Evolutionary conservation across 2,113 vertebrate species (phyloP).

Genomic region (Salvator merianae): DNA sequence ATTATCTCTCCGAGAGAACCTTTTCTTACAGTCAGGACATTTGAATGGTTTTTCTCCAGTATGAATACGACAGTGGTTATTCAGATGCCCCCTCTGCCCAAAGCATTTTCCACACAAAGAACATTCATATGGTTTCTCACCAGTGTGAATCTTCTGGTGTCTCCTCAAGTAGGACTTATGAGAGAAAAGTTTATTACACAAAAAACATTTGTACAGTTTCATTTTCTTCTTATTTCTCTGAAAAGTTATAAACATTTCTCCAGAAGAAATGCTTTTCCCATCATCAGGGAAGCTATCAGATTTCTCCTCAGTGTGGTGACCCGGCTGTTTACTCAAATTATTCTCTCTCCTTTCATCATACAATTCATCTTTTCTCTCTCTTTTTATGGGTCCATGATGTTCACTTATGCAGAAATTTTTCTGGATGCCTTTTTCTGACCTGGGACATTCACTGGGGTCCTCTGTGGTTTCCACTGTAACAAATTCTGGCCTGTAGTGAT

Average conservation of each 20-base stretch:
- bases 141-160: background rate
- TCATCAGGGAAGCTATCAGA: background rate
- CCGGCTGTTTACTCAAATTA: background rate
- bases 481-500: background rate
- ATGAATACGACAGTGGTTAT: background rate
- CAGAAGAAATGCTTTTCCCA: background rate
- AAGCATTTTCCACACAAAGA: background rate
- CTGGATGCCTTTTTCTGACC: background rate
- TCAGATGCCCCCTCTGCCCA: background rate
- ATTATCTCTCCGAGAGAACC: background rate
- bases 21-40: background rate
- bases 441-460: background rate
- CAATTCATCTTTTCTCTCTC: background rate
- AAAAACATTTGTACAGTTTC: background rate
- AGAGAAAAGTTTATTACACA: background rate
- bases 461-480: background rate
- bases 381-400: background rate
- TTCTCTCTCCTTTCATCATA: background rate
- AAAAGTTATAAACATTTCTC: background rate
- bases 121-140: background rate
- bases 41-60: background rate
- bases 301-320: background rate
- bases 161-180: background rate
- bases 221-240: no score
- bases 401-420: background rate